Conservation (phyloP, 2,888 invertebrate species). For the Neoitamus cyanurus region DNA sequence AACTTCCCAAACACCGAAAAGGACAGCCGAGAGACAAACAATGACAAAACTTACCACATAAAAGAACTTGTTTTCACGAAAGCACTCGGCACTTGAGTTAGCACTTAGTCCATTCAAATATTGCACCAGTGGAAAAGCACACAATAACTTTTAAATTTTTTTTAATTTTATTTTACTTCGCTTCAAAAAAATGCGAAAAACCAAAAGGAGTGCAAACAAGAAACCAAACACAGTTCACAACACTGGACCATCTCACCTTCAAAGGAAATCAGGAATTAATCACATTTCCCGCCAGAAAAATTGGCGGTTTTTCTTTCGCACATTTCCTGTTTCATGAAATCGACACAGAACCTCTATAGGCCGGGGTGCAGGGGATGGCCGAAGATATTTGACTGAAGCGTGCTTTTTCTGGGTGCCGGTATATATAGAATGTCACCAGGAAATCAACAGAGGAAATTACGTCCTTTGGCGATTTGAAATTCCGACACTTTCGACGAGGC, state of each 20-base stretch:
- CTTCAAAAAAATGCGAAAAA: background rate
- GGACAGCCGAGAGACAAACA: background rate
- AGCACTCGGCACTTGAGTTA: background rate
- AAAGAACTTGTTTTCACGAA: background rate
- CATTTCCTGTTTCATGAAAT: conserved; percentile 35
- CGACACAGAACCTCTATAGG: background rate
- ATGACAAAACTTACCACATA: background rate
- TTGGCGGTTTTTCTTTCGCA: conserved; percentile 44
- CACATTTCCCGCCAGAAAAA: conserved; percentile 46
- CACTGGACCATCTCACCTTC: conserved; percentile 19
- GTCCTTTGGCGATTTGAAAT: background rate
- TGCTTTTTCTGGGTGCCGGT: conserved; percentile 11
- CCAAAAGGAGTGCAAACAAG: background rate
- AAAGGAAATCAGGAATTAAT: conserved; percentile 40
- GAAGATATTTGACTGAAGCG: background rate
- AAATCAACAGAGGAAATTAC: conserved; percentile 20
- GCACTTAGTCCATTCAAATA: background rate
- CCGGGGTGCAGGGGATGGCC: background rate
- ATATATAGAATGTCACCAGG: conserved; percentile 6
- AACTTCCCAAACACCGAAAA: background rate
- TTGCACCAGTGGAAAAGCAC: background rate
- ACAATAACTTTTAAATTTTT: background rate
- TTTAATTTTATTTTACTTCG: background rate
- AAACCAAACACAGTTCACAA: conserved; percentile 20
- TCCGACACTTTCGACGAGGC: conserved; percentile 3